Base-by-base conservation (phyloP, 2,113 vertebrate species). In the Ploceus nigricollis region DNA sequence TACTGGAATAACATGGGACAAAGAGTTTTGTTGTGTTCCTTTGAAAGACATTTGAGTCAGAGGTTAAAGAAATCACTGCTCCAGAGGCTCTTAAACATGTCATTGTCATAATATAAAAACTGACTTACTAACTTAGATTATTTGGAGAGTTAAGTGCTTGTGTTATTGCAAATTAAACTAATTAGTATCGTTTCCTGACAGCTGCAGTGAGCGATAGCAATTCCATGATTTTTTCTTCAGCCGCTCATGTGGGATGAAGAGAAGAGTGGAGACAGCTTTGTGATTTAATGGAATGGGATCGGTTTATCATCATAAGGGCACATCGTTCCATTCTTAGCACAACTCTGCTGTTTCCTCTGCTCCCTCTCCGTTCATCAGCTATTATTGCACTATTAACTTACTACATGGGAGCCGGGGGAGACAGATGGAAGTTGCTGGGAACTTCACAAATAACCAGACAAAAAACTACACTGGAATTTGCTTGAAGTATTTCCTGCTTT, bases 101-200 rank as follows among this genome's bases (percentile, higher is more conserved):
- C 96, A 92, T 94, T 96, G 96, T 95, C 97, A 92, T 97, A 96
- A 97, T 94, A 97, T 94, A 96, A 97, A 97, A 98, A 95, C 97
- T 96, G 97, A 97, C 97, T 98, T 97, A 96, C 97, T 94, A 98
- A 98, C 97, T 98, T 97, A 97, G 97, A 98, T 98, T 98, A 98
- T 98, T 98, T 98, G 97, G 97, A 98, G 97, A 97, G 98, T 98
- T 97, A 98, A 98, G 97, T 98, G 98, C 96, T 98, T 98, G 97
- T 98, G 97, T 98, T 98, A 98, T 98, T 98, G 98, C 98, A 98
- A 98, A 98, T 98, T 98, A 98, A 98, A 98, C 97, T 98, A 98
- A 98, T 98, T 98, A 98, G 97, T 98, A 98, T 97, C 85, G 96
- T 98, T 98, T 98, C 97, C 97, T 98, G 98, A 97, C 97, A 98